Percentiles rank a stretch among this genome's conserved stretches.
These are phyloP conservation scores for Augochlora pura DNA, from an alignment of 1,140 invertebrate genomes.

Conservation along the genomic window DNA sequence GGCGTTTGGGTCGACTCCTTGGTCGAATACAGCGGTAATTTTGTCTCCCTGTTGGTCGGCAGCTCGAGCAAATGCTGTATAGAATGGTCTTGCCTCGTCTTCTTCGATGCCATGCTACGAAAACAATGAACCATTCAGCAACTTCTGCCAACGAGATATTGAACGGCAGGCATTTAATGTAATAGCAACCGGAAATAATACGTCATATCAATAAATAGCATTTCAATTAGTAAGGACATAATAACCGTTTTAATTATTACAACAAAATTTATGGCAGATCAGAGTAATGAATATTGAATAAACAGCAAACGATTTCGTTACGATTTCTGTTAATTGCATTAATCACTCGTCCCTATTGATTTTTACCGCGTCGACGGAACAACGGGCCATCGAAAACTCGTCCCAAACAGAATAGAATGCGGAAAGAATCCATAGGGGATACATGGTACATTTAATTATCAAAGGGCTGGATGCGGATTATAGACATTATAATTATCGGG, in stretches of 20 bases:
- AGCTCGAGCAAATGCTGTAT: constrained; percentile 78
- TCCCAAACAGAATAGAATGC: too few relatives aligned
- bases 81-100: constrained; percentile 75
- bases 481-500: constrained; percentile 33
- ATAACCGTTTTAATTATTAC: constrained; percentile 28
- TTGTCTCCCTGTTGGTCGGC: constrained; percentile 73
- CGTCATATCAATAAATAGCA: constrained; percentile 10
- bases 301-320: not conserved
- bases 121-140: not conserved
- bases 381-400: not conserved
- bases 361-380: not conserved
- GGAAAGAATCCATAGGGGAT: not conserved
- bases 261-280: constrained; percentile 25
- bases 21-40: constrained; percentile 64
- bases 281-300: constrained; percentile 24
- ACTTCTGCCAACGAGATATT: not conserved
- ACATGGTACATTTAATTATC: not conserved
- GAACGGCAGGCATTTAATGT: not conserved
- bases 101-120: constrained; percentile 76
- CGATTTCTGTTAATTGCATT: not conserved
- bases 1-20: constrained; percentile 65
- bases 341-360: not conserved
- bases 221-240: constrained; percentile 18
- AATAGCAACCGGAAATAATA: not conserved
- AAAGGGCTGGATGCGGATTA: not conserved